phyloP scores from a whole-genome alignment of 2,797 vertebrate species.

The Phoeniculus purpureus region DNA sequence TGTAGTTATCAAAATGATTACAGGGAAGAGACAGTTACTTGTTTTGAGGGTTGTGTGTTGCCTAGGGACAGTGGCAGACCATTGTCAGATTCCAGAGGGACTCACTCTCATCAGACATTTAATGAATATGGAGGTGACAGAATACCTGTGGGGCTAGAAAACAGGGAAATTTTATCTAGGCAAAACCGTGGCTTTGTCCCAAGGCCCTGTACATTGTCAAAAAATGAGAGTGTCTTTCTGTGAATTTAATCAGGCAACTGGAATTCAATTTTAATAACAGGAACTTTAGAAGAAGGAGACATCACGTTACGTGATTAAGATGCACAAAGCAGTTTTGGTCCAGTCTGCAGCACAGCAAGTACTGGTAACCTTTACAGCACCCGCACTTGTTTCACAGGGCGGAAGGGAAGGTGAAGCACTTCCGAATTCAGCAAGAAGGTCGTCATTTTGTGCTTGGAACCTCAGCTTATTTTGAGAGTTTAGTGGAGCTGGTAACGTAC shows the following conservation, averaged over 20 bases:
- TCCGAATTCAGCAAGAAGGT: slow-evolving; percentile 91
- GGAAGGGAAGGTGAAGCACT: slow-evolving; percentile 94
- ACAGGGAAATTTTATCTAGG: background rate
- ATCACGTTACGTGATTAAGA: rapidly evolving
- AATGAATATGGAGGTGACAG: background rate
- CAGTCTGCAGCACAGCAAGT: background rate
- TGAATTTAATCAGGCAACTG: background rate
- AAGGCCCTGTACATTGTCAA: background rate
- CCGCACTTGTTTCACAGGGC: slow-evolving; percentile 78
- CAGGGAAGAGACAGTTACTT: background rate
- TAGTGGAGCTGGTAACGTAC: slow-evolving; percentile 93
- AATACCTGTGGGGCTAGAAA: background rate
- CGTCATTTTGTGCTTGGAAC: slow-evolving; percentile 89
- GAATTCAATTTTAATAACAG: background rate
- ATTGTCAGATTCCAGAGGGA: background rate
- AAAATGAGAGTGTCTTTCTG: background rate
- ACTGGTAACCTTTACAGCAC: background rate
- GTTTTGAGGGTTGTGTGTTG: background rate
- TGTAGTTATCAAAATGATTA: background rate
- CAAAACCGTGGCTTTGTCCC: background rate
- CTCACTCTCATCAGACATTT: background rate
- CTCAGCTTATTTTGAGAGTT: slow-evolving; percentile 92
- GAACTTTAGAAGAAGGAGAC: background rate
- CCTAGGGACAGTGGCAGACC: background rate
- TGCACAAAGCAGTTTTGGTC: background rate